A percentile compares a stretch with the other conserved stretches of the same genome.
Conservation (phyloP, 1,140 invertebrate species). For the Trialeurodes vaporariorum region DNA sequence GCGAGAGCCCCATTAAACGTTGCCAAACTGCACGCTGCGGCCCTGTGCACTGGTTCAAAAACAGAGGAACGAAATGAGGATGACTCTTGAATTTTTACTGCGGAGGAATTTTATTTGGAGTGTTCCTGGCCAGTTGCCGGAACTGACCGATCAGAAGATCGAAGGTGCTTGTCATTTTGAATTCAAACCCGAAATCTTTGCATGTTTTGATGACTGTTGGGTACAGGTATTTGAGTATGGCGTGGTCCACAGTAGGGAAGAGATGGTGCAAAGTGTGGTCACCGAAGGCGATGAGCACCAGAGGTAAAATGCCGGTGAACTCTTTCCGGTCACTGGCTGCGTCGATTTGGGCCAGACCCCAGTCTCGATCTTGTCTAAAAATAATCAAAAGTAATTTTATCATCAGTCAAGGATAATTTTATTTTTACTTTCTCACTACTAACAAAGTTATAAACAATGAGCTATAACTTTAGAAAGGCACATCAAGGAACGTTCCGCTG, state of each 20-base stretch:
- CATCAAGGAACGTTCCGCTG: too few species aligned
- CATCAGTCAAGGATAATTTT: conserved; percentile 7
- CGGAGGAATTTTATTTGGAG: conserved; percentile 6
- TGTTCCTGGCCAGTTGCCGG: conserved; percentile 43
- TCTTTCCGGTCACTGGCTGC: conserved; percentile 57
- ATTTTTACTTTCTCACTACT: conserved; percentile 11
- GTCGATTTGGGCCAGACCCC: conserved; percentile 66
- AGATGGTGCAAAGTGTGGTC: conserved; percentile 69
- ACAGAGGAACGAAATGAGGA: too few species aligned
- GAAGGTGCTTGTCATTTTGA: conserved; percentile 41
- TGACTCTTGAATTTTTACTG: too few species aligned
- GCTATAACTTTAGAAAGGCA: too few species aligned
- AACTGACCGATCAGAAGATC: conserved; percentile 56
- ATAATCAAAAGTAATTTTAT: conserved; percentile 16
- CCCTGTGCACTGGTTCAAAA: too few species aligned
- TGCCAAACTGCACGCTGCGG: too few species aligned
- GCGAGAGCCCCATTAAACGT: too few species aligned
- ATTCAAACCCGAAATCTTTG: conserved; percentile 50
- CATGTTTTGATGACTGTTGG: conserved; percentile 52
- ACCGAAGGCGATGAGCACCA: conserved; percentile 58
- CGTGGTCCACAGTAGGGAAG: conserved; percentile 67
- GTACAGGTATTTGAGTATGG: conserved; percentile 45
- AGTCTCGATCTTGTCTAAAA: conserved; percentile 48
- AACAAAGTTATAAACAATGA: too few species aligned
- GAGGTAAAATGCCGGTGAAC: conserved; percentile 52